phyloP scores from a whole-genome alignment of 2,888 invertebrate species.

The Hirtodrosophila alboralis region DNA sequence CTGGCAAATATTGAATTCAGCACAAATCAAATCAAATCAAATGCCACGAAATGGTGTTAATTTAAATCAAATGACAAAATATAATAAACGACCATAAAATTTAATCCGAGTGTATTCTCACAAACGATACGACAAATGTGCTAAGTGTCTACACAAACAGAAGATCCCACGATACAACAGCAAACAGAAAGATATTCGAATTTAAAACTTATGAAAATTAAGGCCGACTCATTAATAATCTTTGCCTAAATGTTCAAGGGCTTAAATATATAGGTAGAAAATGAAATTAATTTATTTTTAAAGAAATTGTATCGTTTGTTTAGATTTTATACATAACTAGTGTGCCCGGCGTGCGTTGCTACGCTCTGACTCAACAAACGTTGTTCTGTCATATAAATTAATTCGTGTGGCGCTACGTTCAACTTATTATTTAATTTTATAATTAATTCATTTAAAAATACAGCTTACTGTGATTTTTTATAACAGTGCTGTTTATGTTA shows the following conservation, averaged over 20 bases:
- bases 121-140: slow-evolving; percentile 63
- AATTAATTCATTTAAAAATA: no score
- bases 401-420: no score
- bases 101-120: slow-evolving; percentile 69
- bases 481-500: no score
- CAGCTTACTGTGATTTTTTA: no score
- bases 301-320: background rate
- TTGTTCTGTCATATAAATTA: no score
- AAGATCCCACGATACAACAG: slow-evolving; percentile 45
- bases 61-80: slow-evolving; percentile 78
- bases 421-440: no score
- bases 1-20: slow-evolving; percentile 14
- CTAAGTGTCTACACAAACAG: slow-evolving; percentile 47
- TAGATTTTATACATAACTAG: no score
- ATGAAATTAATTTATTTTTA: background rate
- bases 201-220: background rate
- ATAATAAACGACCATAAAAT: slow-evolving; percentile 78
- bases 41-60: slow-evolving; percentile 61
- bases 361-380: no score
- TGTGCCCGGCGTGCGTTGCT: no score
- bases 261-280: no score
- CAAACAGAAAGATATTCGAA: slow-evolving; percentile 3
- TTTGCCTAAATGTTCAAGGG: background rate
- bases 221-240: slow-evolving; percentile 10
- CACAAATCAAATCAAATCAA: slow-evolving; percentile 40